Percentiles rank a stretch among this genome's conserved stretches.
Conservation (phyloP, 2,797 vertebrate species). For the Urophycis tenuis region DNA sequence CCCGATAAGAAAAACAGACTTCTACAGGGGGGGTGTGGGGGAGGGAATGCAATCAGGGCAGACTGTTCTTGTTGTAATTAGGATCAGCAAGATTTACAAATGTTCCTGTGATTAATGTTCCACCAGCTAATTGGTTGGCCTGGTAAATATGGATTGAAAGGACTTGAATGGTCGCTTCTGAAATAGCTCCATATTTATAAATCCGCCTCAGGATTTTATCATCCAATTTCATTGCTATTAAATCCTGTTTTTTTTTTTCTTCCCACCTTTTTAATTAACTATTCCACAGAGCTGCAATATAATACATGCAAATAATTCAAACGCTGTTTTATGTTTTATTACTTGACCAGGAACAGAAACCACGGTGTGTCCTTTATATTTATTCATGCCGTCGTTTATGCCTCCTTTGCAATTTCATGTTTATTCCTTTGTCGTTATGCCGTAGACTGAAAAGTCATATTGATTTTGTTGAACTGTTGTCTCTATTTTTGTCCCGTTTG, state of each 20-base stretch:
- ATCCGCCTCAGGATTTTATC: slow-evolving; percentile 49
- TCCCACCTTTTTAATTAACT: slow-evolving; percentile 40
- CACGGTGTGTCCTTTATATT: neutral
- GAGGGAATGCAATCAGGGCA: slow-evolving; percentile 42
- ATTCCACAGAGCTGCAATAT: slow-evolving; percentile 22
- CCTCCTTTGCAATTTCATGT: neutral
- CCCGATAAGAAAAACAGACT: slow-evolving; percentile 34
- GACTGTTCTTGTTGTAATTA: slow-evolving; percentile 52
- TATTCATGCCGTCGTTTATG: neutral
- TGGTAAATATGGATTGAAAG: slow-evolving; percentile 51
- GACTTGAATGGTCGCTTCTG: slow-evolving; percentile 51
- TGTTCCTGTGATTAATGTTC: slow-evolving; percentile 54
- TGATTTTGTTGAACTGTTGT: neutral
- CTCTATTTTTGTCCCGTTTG: neutral
- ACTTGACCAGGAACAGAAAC: slow-evolving; percentile 7
- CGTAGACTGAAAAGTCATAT: neutral
- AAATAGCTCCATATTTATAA: slow-evolving; percentile 52
- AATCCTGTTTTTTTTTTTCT: slow-evolving; percentile 30
- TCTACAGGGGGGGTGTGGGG: slow-evolving; percentile 21
- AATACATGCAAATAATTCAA: slow-evolving; percentile 11
- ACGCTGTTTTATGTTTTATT: neutral
- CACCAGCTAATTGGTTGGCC: slow-evolving; percentile 50
- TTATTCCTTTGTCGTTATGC: neutral
- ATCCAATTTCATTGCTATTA: slow-evolving; percentile 46
- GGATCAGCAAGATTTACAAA: slow-evolving; percentile 48